A percentile compares a stretch with the other conserved stretches of the same genome.
Conservation (phyloP, 1,140 invertebrate genomes). For the Drosophila suzukii region DNA sequence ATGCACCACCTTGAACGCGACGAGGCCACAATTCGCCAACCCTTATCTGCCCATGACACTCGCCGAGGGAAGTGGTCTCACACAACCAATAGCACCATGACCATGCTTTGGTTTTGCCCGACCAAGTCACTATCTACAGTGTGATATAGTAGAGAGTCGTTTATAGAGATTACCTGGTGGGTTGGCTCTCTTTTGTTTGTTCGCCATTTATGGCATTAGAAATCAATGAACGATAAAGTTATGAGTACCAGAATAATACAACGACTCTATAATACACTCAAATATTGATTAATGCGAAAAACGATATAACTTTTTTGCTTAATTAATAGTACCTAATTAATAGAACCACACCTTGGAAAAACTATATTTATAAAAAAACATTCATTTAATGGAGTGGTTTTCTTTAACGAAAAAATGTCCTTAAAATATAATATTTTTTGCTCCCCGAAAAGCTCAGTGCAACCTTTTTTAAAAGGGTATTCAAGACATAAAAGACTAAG, state of each 20-base stretch:
- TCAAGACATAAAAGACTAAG: neutral
- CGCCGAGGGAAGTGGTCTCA: conserved; percentile 4
- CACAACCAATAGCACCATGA: neutral
- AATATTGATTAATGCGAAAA: neutral
- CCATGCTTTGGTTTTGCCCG: conserved; percentile 3
- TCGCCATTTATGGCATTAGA: conserved; percentile 25
- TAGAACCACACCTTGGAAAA: too few species aligned
- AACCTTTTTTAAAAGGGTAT: neutral
- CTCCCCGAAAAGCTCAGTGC: neutral
- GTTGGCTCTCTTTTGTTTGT: neutral
- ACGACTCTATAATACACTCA: conserved; percentile 6
- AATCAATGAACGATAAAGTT: conserved; percentile 24
- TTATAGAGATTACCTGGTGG: neutral
- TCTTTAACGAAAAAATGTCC: neutral
- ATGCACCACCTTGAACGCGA: conserved; percentile 30
- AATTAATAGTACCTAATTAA: neutral
- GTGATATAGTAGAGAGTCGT: neutral
- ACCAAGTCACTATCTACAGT: conserved; percentile 11
- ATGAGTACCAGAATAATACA: neutral
- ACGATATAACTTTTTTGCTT: neutral
- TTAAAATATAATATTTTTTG: neutral
- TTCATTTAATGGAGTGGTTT: neutral
- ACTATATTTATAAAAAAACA: neutral
- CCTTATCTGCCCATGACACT: conserved; percentile 33
- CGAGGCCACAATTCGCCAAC: neutral